phyloP scores from a whole-genome alignment of 1,140 invertebrate genomes.

The Lepidurus apus region DNA sequence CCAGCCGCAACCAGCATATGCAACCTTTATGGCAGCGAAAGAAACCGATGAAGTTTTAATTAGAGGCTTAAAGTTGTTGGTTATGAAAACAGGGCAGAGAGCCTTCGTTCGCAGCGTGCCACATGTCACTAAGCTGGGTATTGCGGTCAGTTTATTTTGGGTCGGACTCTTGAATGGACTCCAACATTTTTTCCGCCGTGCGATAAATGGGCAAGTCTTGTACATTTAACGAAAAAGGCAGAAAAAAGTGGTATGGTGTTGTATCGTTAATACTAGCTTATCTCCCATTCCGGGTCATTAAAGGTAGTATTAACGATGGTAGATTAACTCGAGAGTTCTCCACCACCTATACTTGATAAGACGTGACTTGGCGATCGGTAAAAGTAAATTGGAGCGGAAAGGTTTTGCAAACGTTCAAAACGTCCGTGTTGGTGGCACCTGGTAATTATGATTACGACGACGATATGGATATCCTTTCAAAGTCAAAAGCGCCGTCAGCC shows the following conservation, averaged over 20 bases:
- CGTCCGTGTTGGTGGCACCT: neutral
- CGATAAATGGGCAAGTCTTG: neutral
- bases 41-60: neutral
- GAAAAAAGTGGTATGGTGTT: neutral
- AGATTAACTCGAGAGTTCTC: neutral
- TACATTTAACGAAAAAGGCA: neutral
- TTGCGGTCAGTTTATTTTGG: slow-evolving; percentile 21
- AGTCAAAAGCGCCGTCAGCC: slow-evolving; percentile 8
- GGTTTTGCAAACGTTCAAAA: neutral
- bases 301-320: neutral
- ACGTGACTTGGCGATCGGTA: neutral
- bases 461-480: neutral
- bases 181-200: neutral
- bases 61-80: neutral
- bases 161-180: slow-evolving; percentile 2
- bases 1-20: neutral
- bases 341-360: neutral
- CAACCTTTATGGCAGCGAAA: neutral
- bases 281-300: slow-evolving; percentile 15
- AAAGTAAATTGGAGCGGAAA: neutral
- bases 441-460: neutral
- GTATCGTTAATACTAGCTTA: neutral
- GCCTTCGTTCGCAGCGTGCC: slow-evolving; percentile 4
- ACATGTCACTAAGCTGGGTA: slow-evolving; percentile 14
- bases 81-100: neutral